Evolutionary conservation across 1,140 invertebrate genomes (phyloP), one percentile per base, ranked within the genome.

Genomic region (Psilanteris sp.): DNA sequence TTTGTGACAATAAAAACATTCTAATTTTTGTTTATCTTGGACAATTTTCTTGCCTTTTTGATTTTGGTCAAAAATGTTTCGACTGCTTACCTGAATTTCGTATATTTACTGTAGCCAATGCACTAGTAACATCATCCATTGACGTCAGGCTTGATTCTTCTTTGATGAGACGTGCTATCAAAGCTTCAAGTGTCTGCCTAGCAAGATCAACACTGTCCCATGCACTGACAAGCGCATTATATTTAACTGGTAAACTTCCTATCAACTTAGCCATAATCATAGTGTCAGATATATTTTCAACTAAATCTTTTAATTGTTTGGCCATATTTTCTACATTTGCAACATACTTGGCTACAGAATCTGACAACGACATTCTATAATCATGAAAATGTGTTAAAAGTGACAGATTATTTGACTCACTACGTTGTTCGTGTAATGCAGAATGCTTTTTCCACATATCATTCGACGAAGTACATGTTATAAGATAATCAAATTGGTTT

Each of bases 301-400:
- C 81, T 20, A 55, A 59, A 61, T 87, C 83, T 62, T 55, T 79
- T 4, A 85, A 26, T 43, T 85, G 78, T 64, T 81, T 79, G 4
- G 82, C 82, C 15, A 87, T 54, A 9, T 39, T 78, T 77, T 86
- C 79, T 0, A 85, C 66, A 57, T 84, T 84, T 0, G 82, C 43
- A 9, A 88, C 80, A 75, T 85, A 79, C 34, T 84, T 73, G 0
- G 62, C 18, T 10, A 37, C 5, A 10, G 36, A 24, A 11, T 7
- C 10, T 2, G 18, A 11, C 8, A 13, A 22, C 0, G 24, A n/a
- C 54, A 57, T 76, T 29, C 26, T 15, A 37, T 64, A 44, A 6
- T 64, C 55, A 16, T 79, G 73, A 36, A 72, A 79, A 16, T 37
- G 50, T 16, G 54, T 67, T n/a, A 57, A 43, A 0, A 22, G n/a